Conservation (phyloP, 1,140 invertebrate species). For the Ooceraea biroi region DNA sequence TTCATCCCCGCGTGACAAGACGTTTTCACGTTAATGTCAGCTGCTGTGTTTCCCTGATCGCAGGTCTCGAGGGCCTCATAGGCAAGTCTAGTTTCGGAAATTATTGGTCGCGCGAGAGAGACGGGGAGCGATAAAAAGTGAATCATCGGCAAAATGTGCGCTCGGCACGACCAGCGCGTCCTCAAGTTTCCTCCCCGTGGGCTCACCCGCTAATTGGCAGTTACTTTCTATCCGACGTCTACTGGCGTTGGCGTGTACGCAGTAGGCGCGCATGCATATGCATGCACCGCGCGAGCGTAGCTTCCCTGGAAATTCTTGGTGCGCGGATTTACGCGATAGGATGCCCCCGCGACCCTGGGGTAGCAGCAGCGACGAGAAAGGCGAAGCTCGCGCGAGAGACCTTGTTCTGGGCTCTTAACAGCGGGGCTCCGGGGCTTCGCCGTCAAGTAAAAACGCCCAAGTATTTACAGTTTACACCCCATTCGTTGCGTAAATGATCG, state of each 20-base stretch:
- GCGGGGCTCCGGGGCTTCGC: constrained; percentile 1
- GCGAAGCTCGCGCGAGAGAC: constrained; percentile 16
- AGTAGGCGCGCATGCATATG: constrained; percentile 71
- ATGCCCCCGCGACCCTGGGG: constrained; percentile 63
- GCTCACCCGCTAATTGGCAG: constrained; percentile 71
- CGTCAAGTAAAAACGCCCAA: constrained; percentile 11
- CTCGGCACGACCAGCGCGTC: constrained; percentile 24
- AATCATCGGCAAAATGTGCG: constrained; percentile 60
- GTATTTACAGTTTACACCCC: constrained; percentile 66
- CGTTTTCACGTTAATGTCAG: constrained; percentile 44
- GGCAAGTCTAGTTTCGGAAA: constrained; percentile 5
- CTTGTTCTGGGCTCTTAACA: constrained; percentile 37
- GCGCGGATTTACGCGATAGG: constrained; percentile 73
- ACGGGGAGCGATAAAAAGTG: constrained; percentile 56
- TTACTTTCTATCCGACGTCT: constrained; percentile 75
- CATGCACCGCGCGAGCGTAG: constrained; percentile 58
- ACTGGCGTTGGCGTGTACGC: constrained; percentile 67
- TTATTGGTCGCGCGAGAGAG: constrained; percentile 1
- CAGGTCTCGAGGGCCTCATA: not conserved
- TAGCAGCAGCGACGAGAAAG: constrained; percentile 33
- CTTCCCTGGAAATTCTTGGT: constrained; percentile 72
- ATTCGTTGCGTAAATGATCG: constrained; percentile 52
- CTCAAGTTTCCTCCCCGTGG: constrained; percentile 63
- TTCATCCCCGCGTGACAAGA: not conserved
- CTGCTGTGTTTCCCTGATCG: constrained; percentile 49